A percentile compares a stretch with the other conserved stretches of the same genome.
These are phyloP conservation scores for Syngnathus scovelli DNA, from an alignment of 2,113 vertebrate genomes.

Conservation along the genomic window DNA sequence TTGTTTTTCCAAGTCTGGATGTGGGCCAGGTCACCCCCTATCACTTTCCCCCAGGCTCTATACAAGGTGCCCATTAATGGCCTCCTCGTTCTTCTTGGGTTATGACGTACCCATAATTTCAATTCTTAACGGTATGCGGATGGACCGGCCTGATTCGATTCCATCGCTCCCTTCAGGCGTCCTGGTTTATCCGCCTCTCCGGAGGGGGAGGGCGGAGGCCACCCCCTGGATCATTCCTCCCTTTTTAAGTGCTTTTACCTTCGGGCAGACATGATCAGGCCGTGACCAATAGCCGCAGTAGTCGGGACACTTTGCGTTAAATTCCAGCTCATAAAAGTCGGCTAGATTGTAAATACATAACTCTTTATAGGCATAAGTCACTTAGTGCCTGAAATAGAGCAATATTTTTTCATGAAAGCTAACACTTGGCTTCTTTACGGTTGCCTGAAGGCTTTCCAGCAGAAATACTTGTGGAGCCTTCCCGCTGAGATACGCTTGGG, in stretches of 20 bases:
- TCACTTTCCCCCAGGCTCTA: background rate
- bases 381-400: constrained; percentile 34
- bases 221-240: background rate
- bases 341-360: constrained; percentile 35
- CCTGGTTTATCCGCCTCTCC: constrained; percentile 46
- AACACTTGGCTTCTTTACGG: constrained; percentile 23
- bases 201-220: constrained; percentile 28
- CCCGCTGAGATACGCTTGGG: background rate
- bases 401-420: constrained; percentile 9
- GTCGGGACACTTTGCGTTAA: constrained; percentile 17
- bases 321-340: constrained; percentile 23
- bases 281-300: constrained; percentile 33
- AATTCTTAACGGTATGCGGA: background rate
- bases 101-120: too few species aligned
- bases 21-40: background rate
- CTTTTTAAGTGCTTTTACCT: constrained; percentile 38
- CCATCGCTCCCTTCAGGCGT: constrained; percentile 54
- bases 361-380: constrained; percentile 41
- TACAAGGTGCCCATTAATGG: background rate
- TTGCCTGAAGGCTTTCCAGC: constrained; percentile 1
- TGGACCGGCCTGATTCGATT: background rate
- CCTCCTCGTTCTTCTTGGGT: too few species aligned
- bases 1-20: constrained; percentile 20
- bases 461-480: background rate
- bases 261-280: constrained; percentile 32